Base-by-base conservation (phyloP, 2,888 invertebrate genomes). In the Hartigia nigra region DNA sequence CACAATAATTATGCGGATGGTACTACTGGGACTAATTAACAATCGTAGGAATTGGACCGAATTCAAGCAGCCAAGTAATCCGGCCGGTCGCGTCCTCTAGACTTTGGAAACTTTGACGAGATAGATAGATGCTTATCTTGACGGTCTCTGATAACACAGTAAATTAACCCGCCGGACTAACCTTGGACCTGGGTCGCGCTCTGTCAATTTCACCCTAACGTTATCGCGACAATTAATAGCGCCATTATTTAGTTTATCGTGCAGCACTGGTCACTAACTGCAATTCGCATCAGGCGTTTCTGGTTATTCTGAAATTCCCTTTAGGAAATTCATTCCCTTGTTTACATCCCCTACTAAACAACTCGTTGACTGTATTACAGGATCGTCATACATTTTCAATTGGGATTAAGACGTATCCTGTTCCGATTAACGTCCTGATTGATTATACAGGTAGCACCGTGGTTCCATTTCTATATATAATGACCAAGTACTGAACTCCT, bases 1-100 rank as follows among this genome's bases (percentile, higher is more conserved):
- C 23, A 86, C 86, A 86, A 89, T 88, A 88, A 89, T 89, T 87
- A 87, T 87, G 83, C 83, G 86, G 85, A 88, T 86, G 86, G 86
- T 82, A 84, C 86, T 81, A 77, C 80, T 81, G 80, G 84, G 82
- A 82, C 87, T 88, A 89, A 89, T 89, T 88, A 88, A 14, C 31
- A 5, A 55, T 2, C 55, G 55, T 9, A 55, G 55, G 55, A 23
- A 23, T 55, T 55, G 55, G 55, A 55, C 55, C 55, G 23, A 55
- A 55, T 55, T 55, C 55, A 23, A 55, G 5, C 55, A 23, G 5
- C 55, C 55, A 55, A 55, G 55, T 55, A 14, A 36, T n/a, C 14
- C 75, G 35, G 69, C n/a, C 31, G 32, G 14, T 23, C 36, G 14
- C 9, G 75, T 74, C 69, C 23, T 76, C 80, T 82, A 77, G 79